Percentiles rank a stretch among this genome's conserved stretches.
Evolutionary conservation across 1,140 invertebrate genomes (phyloP).

Genomic region (Drosophila yakuba): DNA sequence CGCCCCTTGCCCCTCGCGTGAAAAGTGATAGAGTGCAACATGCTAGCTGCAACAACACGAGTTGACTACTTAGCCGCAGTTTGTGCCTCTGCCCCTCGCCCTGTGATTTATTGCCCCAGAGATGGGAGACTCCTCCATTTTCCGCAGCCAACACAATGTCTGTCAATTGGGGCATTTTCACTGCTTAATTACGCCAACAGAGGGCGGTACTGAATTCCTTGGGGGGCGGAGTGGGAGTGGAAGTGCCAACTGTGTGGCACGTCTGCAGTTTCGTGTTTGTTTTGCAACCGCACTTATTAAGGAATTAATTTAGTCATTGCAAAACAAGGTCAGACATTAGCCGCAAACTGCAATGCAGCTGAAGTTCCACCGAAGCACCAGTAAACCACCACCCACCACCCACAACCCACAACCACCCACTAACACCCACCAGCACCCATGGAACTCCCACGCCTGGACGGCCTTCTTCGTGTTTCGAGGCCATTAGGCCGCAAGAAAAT

Average conservation of each 20-base stretch:
- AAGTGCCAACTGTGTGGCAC: slow-evolving; percentile 61
- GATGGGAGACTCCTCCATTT: slow-evolving; percentile 59
- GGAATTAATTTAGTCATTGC: slow-evolving; percentile 83
- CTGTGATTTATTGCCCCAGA: slow-evolving; percentile 74
- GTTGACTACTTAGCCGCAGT: slow-evolving; percentile 60
- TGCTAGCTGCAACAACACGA: slow-evolving; percentile 69
- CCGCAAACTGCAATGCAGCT: slow-evolving; percentile 82
- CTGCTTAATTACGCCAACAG: slow-evolving; percentile 65
- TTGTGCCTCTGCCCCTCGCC: slow-evolving; percentile 28
- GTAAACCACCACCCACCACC: neutral
- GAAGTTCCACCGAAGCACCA: slow-evolving; percentile 32
- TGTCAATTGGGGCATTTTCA: slow-evolving; percentile 76
- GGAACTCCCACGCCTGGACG: slow-evolving; percentile 48
- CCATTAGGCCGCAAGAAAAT: slow-evolving; percentile 75
- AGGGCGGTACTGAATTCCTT: neutral
- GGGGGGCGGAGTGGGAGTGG: neutral
- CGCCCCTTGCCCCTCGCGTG: neutral
- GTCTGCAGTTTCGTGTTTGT: slow-evolving; percentile 74
- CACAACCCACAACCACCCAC: neutral
- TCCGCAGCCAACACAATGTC: slow-evolving; percentile 59
- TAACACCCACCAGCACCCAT: slow-evolving; percentile 6
- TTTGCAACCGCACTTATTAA: slow-evolving; percentile 72
- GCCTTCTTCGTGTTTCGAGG: slow-evolving; percentile 65
- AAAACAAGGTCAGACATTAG: slow-evolving; percentile 84
- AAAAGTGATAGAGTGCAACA: slow-evolving; percentile 48